Evolutionary conservation across 1,140 invertebrate species (phyloP).

Genomic region (Vanessa atalanta): DNA sequence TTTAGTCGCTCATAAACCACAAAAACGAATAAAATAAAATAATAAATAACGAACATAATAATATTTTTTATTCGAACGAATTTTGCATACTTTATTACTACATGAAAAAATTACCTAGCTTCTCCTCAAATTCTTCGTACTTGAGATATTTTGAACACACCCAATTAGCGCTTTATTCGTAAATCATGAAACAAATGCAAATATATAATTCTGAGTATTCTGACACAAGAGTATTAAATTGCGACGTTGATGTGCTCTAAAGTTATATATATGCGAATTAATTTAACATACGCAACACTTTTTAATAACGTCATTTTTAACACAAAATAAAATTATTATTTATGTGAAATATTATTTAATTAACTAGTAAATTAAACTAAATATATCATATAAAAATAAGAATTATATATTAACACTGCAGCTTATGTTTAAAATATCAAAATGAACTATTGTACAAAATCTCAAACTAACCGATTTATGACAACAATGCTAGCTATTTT

Average conservation of each 20-base stretch:
- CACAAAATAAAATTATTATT: background rate
- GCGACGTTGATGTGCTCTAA: slow-evolving; percentile 11
- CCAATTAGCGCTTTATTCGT: slow-evolving; percentile 29
- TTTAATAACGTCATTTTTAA: no score
- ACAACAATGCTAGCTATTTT: no score
- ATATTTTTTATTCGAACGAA: background rate
- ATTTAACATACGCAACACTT: background rate
- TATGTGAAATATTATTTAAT: background rate
- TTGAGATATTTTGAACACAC: slow-evolving; percentile 15
- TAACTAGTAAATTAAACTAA: no score
- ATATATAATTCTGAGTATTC: slow-evolving; percentile 22
- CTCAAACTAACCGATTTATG: no score
- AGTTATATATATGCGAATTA: background rate
- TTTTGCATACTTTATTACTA: background rate
- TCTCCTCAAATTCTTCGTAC: background rate
- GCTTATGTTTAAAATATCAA: no score
- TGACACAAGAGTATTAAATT: slow-evolving; percentile 24
- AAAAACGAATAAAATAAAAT: background rate
- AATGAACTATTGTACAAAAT: no score
- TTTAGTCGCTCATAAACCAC: no score
- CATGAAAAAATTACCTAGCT: background rate
- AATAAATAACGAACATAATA: background rate
- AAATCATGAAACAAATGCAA: slow-evolving; percentile 23
- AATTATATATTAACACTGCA: no score
- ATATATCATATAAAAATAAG: no score